Evolutionary conservation across 2,888 invertebrate genomes (phyloP), one percentile per base, ranked within the genome.

Genomic region (Bombyx huttoni): DNA sequence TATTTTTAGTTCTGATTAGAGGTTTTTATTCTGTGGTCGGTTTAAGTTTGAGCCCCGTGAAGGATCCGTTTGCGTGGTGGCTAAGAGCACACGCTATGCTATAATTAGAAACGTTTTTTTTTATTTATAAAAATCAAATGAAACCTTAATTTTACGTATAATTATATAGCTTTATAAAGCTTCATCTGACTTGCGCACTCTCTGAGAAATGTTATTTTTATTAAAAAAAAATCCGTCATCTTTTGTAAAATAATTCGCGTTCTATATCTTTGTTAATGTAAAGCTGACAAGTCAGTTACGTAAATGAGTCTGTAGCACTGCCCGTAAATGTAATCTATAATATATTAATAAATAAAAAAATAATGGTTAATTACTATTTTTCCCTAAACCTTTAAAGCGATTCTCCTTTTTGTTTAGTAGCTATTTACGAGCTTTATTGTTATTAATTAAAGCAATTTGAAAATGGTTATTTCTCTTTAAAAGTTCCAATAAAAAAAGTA

Each of bases 271-370:
- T 77, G 73, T 74, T 70, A 67, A 58, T 53, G 54, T 24, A 24
- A 24, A 59, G 59, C 56, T 60, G 54, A 61, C 55, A 67, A 70
- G 64, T 72, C 71, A 62, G 67, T 61, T 67, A 73, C 63, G 75
- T 78, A 79, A 75, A 75, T 73, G 70, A 71, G 72, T 75, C 68
- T 67, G 65, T 74, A 75, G 83, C 84, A 85, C 83, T 85, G 85
- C 84, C 85, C 81, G 73, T 82, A 74, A 69, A 65, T 67, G 68
- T 24, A 24, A 24, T 24, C 24, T 24, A 24, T 24, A 24, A 24
- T 24, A 24, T 24, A 24, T 24, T 2, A 24, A 24, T 24, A 24
- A 24, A 24, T 3, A 24, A 24, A 24, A 24, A 24, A 3, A 24
- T 2, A 24, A 24, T 24, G 24, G 24, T 24, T 24, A 24, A 24